Evolutionary conservation across 2,888 invertebrate species (phyloP).

Genomic region (Maniola hyperantus): DNA sequence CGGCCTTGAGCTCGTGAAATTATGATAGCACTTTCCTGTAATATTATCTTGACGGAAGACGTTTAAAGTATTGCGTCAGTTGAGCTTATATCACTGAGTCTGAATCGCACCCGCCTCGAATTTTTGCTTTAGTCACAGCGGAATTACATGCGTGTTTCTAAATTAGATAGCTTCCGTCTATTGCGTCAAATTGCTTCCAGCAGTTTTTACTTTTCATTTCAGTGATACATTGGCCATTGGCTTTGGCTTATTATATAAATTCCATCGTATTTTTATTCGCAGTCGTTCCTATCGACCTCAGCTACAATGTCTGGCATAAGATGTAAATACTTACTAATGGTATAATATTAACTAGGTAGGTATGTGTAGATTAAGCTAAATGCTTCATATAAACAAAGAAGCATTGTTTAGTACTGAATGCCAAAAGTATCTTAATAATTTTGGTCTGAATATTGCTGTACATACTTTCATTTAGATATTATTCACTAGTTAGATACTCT

Average conservation of each 20-base stretch:
- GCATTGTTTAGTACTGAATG: background rate
- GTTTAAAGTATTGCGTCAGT: conserved; percentile 30
- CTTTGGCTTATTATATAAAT: conserved; percentile 20
- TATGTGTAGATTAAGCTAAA: background rate
- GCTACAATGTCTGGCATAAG: conserved; percentile 11
- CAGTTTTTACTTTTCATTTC: conserved; percentile 6
- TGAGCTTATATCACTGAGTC: conserved; percentile 22
- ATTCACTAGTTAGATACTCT: background rate
- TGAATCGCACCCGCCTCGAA: background rate
- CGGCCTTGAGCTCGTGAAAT: background rate
- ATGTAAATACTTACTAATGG: background rate
- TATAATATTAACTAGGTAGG: background rate
- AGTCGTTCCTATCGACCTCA: conserved; percentile 46
- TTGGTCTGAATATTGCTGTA: background rate
- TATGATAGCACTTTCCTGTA: conserved; percentile 2
- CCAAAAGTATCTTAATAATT: background rate
- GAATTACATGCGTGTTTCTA: conserved; percentile 8
- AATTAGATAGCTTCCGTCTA: conserved; percentile 17
- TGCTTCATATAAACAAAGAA: background rate
- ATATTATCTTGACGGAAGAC: background rate
- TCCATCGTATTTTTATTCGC: conserved; percentile 46
- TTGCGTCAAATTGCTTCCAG: conserved; percentile 12
- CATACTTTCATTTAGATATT: background rate
- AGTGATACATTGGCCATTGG: background rate
- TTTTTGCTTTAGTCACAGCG: background rate